A percentile compares a stretch with the other conserved stretches of the same genome.
These are phyloP conservation scores for Pseudobourletiella spinata DNA, from an alignment of 1,140 invertebrate genomes.

Conservation along the genomic window DNA sequence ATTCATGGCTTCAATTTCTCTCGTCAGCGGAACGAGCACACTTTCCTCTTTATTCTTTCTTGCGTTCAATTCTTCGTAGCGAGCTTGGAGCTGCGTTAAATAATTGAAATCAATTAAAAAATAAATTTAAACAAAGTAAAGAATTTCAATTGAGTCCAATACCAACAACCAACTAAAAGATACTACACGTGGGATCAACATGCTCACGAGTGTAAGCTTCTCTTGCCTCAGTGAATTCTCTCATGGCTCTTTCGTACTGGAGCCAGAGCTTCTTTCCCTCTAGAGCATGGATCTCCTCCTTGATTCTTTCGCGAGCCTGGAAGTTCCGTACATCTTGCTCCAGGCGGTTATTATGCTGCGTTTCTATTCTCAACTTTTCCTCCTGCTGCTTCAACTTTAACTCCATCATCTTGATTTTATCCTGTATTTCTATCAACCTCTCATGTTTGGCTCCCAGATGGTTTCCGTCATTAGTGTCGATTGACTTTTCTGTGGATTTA, in stretches of 20 bases:
- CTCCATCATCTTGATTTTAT: background rate
- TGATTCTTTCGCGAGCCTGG: conserved; percentile 42
- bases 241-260: conserved; percentile 49
- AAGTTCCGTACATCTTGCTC: conserved; percentile 42
- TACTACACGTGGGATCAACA: too few relatives aligned
- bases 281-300: conserved; percentile 48
- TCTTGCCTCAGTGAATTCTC: conserved; percentile 45
- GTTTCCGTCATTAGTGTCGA: conserved; percentile 46
- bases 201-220: too few relatives aligned
- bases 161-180: too few relatives aligned
- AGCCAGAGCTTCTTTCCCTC: conserved; percentile 60
- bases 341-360: conserved; percentile 20
- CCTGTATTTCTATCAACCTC: conserved; percentile 10
- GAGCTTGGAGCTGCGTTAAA: too few relatives aligned
- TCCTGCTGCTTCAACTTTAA: background rate
- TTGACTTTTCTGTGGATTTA: conserved; percentile 71
- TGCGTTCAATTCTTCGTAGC: too few relatives aligned
- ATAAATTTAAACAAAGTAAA: too few relatives aligned
- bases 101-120: too few relatives aligned
- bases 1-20: too few relatives aligned
- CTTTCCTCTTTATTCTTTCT: too few relatives aligned
- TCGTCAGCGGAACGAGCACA: too few relatives aligned
- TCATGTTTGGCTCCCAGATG: conserved; percentile 24
- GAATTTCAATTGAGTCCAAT: too few relatives aligned
- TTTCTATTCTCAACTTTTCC: background rate